Percentiles rank a stretch among this genome's conserved stretches.
Conservation (phyloP, 35 echinoderm and acorn worm species). For the Stichopus chloronotus region DNA sequence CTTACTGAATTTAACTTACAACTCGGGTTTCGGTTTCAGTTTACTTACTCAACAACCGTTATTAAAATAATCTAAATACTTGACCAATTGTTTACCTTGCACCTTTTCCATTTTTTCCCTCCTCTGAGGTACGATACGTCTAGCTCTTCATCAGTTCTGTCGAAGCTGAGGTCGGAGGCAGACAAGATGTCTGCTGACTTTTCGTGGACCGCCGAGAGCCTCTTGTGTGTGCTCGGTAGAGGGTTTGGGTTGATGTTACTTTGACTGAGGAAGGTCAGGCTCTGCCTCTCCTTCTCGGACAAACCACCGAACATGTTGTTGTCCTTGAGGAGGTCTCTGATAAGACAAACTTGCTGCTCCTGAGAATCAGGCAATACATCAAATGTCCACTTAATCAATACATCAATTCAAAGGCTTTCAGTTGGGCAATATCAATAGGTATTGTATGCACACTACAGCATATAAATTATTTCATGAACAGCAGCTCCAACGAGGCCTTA, state of each 20-base stretch:
- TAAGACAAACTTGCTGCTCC: conserved; percentile 86
- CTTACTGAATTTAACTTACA: too few species aligned
- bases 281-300: conserved; percentile 89
- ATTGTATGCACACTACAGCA: too few species aligned
- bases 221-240: conserved; percentile 37
- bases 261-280: conserved; percentile 82
- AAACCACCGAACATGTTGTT: conserved; percentile 81
- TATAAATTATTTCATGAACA: not conserved
- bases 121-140: conserved; percentile 86
- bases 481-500: not conserved
- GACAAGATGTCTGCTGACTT: conserved; percentile 85
- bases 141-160: conserved; percentile 94
- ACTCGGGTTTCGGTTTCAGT: too few species aligned
- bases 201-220: conserved; percentile 92
- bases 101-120: conserved; percentile 85
- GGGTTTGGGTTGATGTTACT: conserved; percentile 51
- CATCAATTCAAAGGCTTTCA: too few species aligned
- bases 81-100: conserved; percentile 15
- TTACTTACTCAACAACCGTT: too few species aligned
- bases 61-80: too few species aligned
- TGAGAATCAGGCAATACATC: conserved; percentile 7
- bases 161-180: conserved; percentile 86
- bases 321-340: conserved; percentile 88
- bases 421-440: too few species aligned
- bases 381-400: not conserved